Evolutionary conservation across 2,888 invertebrate species (phyloP), one percentile per base, ranked within the genome.

Genomic region (Scaptodrosophila latifasciaeformis): DNA sequence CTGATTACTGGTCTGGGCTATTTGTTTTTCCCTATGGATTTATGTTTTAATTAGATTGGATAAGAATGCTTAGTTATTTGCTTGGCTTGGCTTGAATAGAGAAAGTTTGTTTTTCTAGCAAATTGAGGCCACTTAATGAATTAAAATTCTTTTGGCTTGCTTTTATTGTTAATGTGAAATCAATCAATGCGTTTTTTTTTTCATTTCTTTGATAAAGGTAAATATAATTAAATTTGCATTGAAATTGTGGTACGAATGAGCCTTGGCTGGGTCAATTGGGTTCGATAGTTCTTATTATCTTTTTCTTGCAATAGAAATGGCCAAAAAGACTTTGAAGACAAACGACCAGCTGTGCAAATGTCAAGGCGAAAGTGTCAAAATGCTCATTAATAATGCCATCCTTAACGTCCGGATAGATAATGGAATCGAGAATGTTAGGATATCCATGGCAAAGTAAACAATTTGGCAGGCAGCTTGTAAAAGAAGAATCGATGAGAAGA

Each of bases 311-410:
- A n/a, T n/a, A n/a, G n/a, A n/a, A 65, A 54, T 71, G 66, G 52
- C 61, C 78, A 43, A 67, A 58, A 63, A 70, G 63, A 62, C 56
- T 55, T n/a, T n/a, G n/a, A 52, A 62, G 65, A 78, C 65, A 67
- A 61, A 66, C 64, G 67, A 53, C 65, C 83, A 83, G 83, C 85
- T 83, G 83, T 72, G 66, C 70, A 80, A 79, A 80, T 76, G 74
- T 71, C 76, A 82, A 81, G 75, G 74, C 70, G 77, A 81, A 82
- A 82, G 82, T 82, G 84, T 82, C 84, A 83, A 83, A 82, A 82
- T 77, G 74, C 76, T 84, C 84, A 83, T 83, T 83, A 83, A 83
- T 84, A 81, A 83, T 75, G 51, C 69, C 60, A 62, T 71, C 66
- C 72, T 76, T 80, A 80, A 51, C 65, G 59, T 66, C 53, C 47